A percentile compares a stretch with the other conserved stretches of the same genome.
Conservation (phyloP, 2,888 invertebrate genomes). For the Horisme vitalbata region DNA sequence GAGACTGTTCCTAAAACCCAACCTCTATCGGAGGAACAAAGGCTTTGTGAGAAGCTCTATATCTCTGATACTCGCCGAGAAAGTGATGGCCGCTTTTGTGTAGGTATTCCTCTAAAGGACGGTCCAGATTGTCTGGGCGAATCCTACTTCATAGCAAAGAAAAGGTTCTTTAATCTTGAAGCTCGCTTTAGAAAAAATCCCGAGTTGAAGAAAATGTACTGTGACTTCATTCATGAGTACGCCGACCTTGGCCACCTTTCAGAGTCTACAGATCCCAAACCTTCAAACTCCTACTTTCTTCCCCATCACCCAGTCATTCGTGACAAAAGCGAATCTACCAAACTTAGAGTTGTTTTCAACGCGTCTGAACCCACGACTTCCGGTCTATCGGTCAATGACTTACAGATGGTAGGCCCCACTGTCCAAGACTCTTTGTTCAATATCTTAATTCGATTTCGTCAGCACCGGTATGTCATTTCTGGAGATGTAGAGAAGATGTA, state of each 20-base stretch:
- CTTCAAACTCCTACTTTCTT: background rate
- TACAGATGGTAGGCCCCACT: background rate
- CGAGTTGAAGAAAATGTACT: background rate
- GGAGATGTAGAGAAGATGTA: background rate
- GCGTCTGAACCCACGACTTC: background rate
- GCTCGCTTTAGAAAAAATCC: conserved; percentile 4
- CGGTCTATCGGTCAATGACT: background rate
- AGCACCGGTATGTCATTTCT: background rate
- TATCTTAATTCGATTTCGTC: background rate
- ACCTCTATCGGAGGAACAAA: conserved; percentile 1
- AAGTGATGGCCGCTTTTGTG: conserved; percentile 1
- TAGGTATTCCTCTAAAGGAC: background rate
- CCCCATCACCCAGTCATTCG: background rate
- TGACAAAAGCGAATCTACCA: background rate
- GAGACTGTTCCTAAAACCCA: background rate
- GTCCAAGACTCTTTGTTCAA: background rate
- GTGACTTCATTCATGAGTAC: conserved; percentile 5
- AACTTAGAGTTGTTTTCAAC: background rate
- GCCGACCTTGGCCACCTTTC: background rate
- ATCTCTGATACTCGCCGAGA: background rate
- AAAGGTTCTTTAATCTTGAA: background rate
- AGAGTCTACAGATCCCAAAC: background rate
- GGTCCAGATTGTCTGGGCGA: background rate
- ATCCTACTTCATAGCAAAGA: conserved; percentile 5
- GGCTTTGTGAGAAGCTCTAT: background rate